These are phyloP conservation scores for Chiloscyllium plagiosum DNA, from an alignment of 2,113 vertebrate genomes.

Conservation along the genomic window DNA sequence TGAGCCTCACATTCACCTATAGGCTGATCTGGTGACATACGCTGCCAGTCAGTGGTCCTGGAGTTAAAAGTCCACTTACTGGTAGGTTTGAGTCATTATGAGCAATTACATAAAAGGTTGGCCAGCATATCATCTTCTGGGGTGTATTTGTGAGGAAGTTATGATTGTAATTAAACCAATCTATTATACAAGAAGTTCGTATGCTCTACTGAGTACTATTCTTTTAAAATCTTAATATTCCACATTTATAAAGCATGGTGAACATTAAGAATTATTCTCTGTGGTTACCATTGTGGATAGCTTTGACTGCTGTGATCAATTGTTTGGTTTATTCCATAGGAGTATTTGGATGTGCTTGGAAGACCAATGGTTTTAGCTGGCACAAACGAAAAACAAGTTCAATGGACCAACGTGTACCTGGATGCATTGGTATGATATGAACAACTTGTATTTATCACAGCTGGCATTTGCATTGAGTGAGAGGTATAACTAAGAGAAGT, in stretches of 20 bases:
- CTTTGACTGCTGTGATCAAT: not conserved
- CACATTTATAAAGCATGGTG: too few species aligned
- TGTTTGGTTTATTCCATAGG: slow-evolving; percentile 54
- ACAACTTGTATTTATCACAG: not conserved
- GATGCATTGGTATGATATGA: slow-evolving; percentile 80
- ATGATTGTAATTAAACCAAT: not conserved
- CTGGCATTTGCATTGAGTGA: not conserved
- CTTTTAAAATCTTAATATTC: not conserved
- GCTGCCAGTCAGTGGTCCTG: not conserved
- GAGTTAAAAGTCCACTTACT: not conserved
- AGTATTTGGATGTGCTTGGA: slow-evolving; percentile 91
- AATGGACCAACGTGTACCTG: slow-evolving; percentile 96
- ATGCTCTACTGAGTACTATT: not conserved
- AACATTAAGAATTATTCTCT: not conserved
- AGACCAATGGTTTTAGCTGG: slow-evolving; percentile 95
- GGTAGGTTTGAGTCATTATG: not conserved
- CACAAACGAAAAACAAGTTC: slow-evolving; percentile 87
- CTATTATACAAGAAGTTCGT: not conserved
- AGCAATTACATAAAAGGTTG: not conserved
- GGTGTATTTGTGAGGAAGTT: not conserved
- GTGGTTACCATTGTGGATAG: not conserved
- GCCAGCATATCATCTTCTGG: not conserved
- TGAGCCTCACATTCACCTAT: not conserved
- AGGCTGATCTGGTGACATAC: not conserved
- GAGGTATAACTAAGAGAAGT: not conserved